These are phyloP conservation scores for Chiroxiphia lanceolata DNA, from an alignment of 2,797 vertebrate genomes.

Conservation along the genomic window DNA sequence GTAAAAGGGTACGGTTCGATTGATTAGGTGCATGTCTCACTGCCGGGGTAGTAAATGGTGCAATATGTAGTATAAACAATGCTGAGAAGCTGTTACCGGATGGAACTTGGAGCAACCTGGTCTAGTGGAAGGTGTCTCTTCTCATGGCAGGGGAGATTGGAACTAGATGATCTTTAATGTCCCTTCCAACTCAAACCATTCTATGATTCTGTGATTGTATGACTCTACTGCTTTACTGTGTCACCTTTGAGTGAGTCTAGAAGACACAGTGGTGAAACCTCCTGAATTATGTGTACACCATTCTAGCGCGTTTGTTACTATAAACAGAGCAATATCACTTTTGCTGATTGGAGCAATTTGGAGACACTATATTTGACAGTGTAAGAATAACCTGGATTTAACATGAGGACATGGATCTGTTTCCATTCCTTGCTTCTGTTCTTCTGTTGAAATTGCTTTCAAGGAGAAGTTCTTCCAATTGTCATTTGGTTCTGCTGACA, in stretches of 20 bases:
- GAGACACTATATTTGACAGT: neutral
- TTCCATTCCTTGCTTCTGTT: neutral
- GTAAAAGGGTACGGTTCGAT: neutral
- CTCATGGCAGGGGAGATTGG: neutral
- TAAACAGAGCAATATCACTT: neutral
- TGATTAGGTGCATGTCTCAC: neutral
- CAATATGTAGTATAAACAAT: neutral
- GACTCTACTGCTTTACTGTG: neutral
- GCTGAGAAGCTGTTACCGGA: neutral
- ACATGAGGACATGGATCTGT: neutral
- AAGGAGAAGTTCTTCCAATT: neutral
- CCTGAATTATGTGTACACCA: neutral
- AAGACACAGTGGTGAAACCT: neutral
- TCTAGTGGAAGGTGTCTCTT: neutral
- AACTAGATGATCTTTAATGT: neutral
- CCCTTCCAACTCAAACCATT: neutral
- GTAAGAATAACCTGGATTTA: neutral
- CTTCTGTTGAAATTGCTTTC: neutral
- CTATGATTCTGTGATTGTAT: neutral
- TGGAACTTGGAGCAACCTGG: neutral
- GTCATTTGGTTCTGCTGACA: neutral
- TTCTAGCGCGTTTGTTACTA: neutral
- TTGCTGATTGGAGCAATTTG: neutral
- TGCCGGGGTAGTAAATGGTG: neutral
- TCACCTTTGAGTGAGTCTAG: neutral